Evolutionary conservation across 2,113 vertebrate genomes (phyloP), one percentile per base, ranked within the genome.

Genomic region (Alligator mississippiensis): DNA sequence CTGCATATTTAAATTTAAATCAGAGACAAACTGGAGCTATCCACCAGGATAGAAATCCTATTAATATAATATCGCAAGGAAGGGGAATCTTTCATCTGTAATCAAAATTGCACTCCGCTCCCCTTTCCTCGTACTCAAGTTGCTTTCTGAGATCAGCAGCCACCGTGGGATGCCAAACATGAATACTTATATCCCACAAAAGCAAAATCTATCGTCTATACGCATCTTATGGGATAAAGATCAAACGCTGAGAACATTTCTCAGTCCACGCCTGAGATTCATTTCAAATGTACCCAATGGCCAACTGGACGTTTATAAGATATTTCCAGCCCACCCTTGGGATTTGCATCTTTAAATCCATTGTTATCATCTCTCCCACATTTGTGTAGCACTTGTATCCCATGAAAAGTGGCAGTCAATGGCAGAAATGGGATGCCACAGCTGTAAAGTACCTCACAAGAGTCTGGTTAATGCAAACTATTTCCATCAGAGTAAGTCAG

Each of bases 301-400:
- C 60, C 89, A 90, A 0, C 11, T 21, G 38, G 38, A 94, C 82
- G 57, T 38, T 25, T 82, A 15, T 8, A 70, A 96, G 75, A 64
- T 14, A 64, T 28, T 89, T 85, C 84, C 84, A 89, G 75, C 25
- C 28, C 80, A 38, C 60, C 59, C 27, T 87, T 27, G 55, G 85
- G 89, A 86, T 86, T 86, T 89, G 27, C 57, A 62, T 22, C 76
- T 92, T 80, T 79, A 91, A 93, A 94, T 70, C 28, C 70, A 82
- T n/a, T 68, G 38, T 62, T 78, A 87, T 47, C 60, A 62, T 17
- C 68, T 34, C 90, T 55, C 15, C 64, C 77, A 82, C 13, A 58
- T 59, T 76, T 87, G 19, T 72, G 64, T 17, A 30, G 15, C 54
- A 76, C 21, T 78, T 5, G 16, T 60, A 55, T 19, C 16, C 70